These are phyloP conservation scores for Chrysogorgia sp. DNA, from an alignment of 92 coral and sea anemone genomes.

Conservation along the genomic window DNA sequence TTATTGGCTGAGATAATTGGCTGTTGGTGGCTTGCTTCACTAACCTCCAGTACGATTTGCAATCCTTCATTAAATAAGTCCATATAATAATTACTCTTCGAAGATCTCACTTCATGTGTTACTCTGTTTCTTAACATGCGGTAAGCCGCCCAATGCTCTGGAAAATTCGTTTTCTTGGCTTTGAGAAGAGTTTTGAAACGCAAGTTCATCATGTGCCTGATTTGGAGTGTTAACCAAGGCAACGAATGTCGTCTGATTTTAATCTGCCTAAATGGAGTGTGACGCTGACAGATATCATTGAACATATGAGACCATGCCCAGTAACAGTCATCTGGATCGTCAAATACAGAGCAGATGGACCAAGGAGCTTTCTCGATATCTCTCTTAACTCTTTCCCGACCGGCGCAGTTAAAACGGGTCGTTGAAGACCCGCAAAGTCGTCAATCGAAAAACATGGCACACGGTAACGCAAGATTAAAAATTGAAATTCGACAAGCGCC, in stretches of 20 bases:
- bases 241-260: conserved; percentile 53
- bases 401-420: no score
- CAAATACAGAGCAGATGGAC: conserved; percentile 47
- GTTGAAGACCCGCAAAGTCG: no score
- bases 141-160: conserved; percentile 49
- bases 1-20: conserved; percentile 23
- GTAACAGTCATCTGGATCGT: conserved; percentile 54
- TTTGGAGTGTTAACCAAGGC: conserved; percentile 62
- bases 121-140: conserved; percentile 43
- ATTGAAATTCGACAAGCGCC: no score
- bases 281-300: conserved; percentile 40
- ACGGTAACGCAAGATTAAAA: no score
- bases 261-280: conserved; percentile 44
- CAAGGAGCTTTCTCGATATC: conserved; percentile 46
- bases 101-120: conserved; percentile 45
- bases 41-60: conserved; percentile 54
- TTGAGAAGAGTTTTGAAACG: conserved; percentile 36
- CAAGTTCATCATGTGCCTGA: conserved; percentile 51
- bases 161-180: conserved; percentile 31
- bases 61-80: conserved; percentile 41
- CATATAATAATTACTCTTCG: conserved; percentile 48
- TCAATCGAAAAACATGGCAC: no score
- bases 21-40: conserved; percentile 29
- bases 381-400: no score
- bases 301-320: conserved; percentile 48